Base-by-base conservation (phyloP, 2,797 vertebrate genomes). In the Pseudomugil gertrudae region DNA sequence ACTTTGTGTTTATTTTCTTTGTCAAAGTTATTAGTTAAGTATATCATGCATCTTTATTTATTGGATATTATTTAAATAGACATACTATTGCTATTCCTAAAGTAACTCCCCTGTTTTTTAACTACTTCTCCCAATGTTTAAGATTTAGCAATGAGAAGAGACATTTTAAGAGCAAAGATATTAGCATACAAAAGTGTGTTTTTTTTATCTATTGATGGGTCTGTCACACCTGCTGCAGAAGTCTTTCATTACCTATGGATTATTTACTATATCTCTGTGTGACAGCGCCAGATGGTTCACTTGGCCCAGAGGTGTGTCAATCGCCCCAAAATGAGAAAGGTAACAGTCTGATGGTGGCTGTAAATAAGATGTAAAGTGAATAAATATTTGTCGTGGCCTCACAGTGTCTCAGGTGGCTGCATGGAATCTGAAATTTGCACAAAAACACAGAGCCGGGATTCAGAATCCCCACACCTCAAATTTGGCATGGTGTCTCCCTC, bases 381-480 rank as follows among this genome's bases (percentile, higher is more conserved):
- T 79, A n/a, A n/a, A 30, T 64, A 64, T 43, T n/a, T 19, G 14
- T 57, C 36, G 55, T 29, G 35, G 69, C 48, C 40, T 64, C 38
- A 56, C 70, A 69, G 29, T 9, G 50, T 80, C 63, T 87, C 87
- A 86, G 76, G 72, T 89, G 78, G 79, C 83, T 36, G 8, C 5
- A 10, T 43, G 71, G 79, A 79, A 74, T 88, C 40, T 75, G 59
- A 60, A 76, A 83, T 77, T 63, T 76, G 68, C 63, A 63, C 66
- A 76, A 74, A 78, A 65, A 79, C 73, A 72, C 69, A 40, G 79
- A 88, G 78, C 84, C 40, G 53, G 69, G 74, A 71, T 87, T 86
- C 80, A 86, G 71, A 80, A 78, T 86, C 84, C 80, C 77, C 84
- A 84, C 88, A 80, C 74, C 74, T 86, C 84, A 74, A 83, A 88